These are phyloP conservation scores for Taenaris catops DNA, from an alignment of 2,888 invertebrate genomes.

Conservation along the genomic window DNA sequence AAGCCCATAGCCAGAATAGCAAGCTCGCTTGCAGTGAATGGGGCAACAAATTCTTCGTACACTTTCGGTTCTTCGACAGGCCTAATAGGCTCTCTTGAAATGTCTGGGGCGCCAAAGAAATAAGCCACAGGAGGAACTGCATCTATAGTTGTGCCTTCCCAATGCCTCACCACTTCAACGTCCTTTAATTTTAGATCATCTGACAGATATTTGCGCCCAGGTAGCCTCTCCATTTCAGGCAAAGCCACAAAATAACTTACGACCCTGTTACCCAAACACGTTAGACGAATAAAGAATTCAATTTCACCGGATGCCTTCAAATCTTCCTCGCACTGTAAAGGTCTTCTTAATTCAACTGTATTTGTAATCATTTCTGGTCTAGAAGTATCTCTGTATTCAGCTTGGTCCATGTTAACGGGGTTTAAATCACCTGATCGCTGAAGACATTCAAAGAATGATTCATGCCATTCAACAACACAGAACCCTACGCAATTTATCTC, in stretches of 20 bases:
- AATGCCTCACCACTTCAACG: conserved; percentile 65
- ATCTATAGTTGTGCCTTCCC: conserved; percentile 66
- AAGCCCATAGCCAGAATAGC: conserved; percentile 71
- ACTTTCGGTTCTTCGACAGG: conserved; percentile 43
- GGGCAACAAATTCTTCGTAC: conserved; percentile 62
- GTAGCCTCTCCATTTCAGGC: conserved; percentile 69
- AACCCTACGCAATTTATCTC: conserved; percentile 61
- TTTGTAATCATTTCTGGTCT: conserved; percentile 59
- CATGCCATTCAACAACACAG: conserved; percentile 56
- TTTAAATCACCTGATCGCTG: conserved; percentile 51
- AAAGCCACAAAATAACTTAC: conserved; percentile 57
- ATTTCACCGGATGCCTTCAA: conserved; percentile 64
- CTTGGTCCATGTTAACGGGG: conserved; percentile 59
- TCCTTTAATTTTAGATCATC: conserved; percentile 66
- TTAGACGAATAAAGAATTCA: conserved; percentile 54
- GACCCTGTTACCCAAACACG: conserved; percentile 61
- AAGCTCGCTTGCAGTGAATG: conserved; percentile 57
- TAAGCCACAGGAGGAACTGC: conserved; percentile 60
- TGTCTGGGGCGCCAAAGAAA: conserved; percentile 66
- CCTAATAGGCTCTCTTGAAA: conserved; percentile 52
- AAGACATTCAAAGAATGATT: conserved; percentile 56
- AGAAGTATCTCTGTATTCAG: conserved; percentile 53
- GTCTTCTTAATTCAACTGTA: conserved; percentile 52
- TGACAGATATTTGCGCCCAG: conserved; percentile 59
- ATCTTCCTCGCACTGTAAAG: conserved; percentile 65